phyloP scores from a whole-genome alignment of 1,140 invertebrate genomes.

The Plectus sambesii region DNA sequence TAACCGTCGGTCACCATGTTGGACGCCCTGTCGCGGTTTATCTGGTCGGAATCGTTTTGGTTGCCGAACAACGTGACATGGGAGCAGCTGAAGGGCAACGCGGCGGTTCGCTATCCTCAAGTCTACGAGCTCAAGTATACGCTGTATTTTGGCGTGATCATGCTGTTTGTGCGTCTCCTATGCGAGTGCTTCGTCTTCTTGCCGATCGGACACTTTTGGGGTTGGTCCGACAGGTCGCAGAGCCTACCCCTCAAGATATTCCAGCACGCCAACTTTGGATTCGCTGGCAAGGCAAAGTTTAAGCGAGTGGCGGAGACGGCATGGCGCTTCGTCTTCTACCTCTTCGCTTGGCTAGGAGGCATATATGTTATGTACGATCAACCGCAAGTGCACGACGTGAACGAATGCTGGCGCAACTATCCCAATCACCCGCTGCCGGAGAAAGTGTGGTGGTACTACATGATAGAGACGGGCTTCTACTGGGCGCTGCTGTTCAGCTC shows the following conservation, averaged over 20 bases:
- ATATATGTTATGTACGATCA: slow-evolving; percentile 30
- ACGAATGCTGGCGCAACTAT: slow-evolving; percentile 38
- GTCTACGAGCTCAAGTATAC: slow-evolving; percentile 35
- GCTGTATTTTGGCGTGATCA: slow-evolving; percentile 27
- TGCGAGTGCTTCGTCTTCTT: slow-evolving; percentile 40
- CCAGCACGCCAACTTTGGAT: slow-evolving; percentile 6
- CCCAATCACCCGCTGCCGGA: slow-evolving; percentile 34
- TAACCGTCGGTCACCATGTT: background rate
- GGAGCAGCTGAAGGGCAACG: slow-evolving; percentile 19
- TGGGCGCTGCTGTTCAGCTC: slow-evolving; percentile 64
- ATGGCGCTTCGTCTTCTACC: slow-evolving; percentile 39
- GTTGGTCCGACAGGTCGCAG: slow-evolving; percentile 30
- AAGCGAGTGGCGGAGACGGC: slow-evolving; percentile 42
- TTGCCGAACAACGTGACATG: slow-evolving; percentile 25
- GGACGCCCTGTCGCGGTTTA: background rate
- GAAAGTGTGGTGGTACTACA: slow-evolving; percentile 77
- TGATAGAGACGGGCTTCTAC: slow-evolving; percentile 86
- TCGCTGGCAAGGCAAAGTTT: slow-evolving; percentile 34
- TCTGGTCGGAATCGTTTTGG: slow-evolving; percentile 28
- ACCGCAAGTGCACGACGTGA: slow-evolving; percentile 34
- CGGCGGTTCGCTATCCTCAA: slow-evolving; percentile 28
- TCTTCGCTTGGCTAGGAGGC: slow-evolving; percentile 28
- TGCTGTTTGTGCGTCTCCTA: slow-evolving; percentile 36
- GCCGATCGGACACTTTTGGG: slow-evolving; percentile 32
- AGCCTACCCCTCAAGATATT: too few relatives aligned